A percentile compares a stretch with the other conserved stretches of the same genome.
These are phyloP conservation scores for Ectropis grisescens DNA, from an alignment of 1,140 invertebrate genomes.

Conservation along the genomic window DNA sequence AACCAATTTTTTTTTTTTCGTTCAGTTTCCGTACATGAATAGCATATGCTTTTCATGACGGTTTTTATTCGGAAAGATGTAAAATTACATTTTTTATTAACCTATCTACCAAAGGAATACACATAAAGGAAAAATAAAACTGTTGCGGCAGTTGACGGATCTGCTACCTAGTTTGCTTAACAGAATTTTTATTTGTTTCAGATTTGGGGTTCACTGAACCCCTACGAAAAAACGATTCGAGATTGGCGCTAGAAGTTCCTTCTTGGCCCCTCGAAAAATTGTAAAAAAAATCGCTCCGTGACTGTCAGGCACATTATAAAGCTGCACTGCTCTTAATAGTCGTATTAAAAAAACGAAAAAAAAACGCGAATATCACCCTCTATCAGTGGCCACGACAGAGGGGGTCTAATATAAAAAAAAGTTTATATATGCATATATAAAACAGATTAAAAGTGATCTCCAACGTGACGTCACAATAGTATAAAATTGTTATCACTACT, in stretches of 20 bases:
- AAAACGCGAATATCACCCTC: constrained; percentile 46
- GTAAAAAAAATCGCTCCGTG: constrained; percentile 49
- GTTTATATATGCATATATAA: constrained; percentile 64
- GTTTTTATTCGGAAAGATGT: no score
- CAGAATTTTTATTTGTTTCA: constrained; percentile 49
- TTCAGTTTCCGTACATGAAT: no score
- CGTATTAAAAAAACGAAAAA: constrained; percentile 34
- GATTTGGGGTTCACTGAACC: constrained; percentile 39
- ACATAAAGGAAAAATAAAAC: no score
- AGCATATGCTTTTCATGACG: no score
- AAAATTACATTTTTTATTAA: no score
- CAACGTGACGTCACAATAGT: constrained; percentile 66
- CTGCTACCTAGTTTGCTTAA: no score
- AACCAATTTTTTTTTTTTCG: no score
- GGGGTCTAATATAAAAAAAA: constrained; percentile 23
- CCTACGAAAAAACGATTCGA: constrained; percentile 59
- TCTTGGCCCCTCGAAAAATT: constrained; percentile 42
- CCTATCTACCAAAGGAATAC: no score
- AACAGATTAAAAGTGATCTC: constrained; percentile 58
- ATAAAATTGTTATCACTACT: constrained; percentile 38
- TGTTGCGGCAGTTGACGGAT: no score
- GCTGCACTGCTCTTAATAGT: constrained; percentile 53
- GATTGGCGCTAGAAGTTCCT: constrained; percentile 26
- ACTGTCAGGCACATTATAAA: constrained; percentile 50
- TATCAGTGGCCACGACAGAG: constrained; percentile 59